phyloP scores from a whole-genome alignment of 2,888 invertebrate species.

The Digitonthophagus gazella region DNA sequence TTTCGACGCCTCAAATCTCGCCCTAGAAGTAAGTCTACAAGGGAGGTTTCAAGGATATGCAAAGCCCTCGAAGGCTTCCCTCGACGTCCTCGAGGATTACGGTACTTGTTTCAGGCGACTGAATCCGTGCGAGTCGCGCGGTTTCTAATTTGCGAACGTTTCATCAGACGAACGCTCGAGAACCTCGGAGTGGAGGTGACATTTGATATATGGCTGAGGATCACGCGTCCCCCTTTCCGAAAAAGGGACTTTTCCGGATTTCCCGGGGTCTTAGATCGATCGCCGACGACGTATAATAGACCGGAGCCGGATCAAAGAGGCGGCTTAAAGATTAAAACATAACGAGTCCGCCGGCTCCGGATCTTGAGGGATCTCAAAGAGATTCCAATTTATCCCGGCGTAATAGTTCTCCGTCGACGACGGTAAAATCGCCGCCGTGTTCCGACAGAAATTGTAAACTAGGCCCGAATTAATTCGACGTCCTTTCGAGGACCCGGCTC shows the following conservation, averaged over 20 bases:
- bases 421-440: neutral
- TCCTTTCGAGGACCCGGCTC: conserved; percentile 32
- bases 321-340: conserved; percentile 9
- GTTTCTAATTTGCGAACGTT: neutral
- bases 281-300: neutral
- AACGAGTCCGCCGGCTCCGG: neutral
- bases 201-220: neutral
- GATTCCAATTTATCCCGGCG: neutral
- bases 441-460: neutral
- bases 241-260: neutral
- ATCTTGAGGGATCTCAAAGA: neutral
- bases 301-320: conserved; percentile 8
- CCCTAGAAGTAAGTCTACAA: neutral
- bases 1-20: neutral
- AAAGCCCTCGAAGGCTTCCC: neutral
- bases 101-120: neutral
- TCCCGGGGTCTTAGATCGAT: conserved; percentile 22
- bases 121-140: neutral
- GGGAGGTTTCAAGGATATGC: neutral
- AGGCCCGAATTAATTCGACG: neutral
- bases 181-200: neutral
- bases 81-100: neutral
- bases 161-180: neutral
- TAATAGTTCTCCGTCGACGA: neutral
- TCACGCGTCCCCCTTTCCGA: neutral